Evolutionary conservation across 2,797 vertebrate species (phyloP).

Genomic region (Esox lucius): DNA sequence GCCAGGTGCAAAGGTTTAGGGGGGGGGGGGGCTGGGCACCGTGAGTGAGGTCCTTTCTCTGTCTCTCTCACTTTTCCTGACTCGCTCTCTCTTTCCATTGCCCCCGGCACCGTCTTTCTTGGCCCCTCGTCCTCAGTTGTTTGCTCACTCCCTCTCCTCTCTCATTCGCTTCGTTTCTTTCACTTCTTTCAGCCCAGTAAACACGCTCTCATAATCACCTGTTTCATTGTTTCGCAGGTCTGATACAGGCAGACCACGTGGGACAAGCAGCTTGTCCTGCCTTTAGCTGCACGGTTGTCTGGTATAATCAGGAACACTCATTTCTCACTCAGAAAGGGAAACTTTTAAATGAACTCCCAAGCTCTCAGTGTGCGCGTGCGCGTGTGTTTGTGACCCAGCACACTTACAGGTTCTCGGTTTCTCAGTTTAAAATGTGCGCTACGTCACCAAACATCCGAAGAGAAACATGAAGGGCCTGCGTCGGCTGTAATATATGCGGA

Average conservation of each 20-base stretch:
- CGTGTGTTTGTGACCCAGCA: neutral
- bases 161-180: neutral
- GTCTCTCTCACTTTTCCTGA: neutral
- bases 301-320: neutral
- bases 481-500: neutral
- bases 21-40: conserved; percentile 46
- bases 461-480: neutral
- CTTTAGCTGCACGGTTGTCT: conserved; percentile 7
- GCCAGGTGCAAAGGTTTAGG: conserved; percentile 75
- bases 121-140: conserved; percentile 1
- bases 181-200: conserved; percentile 24
- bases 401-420: too few relatives aligned
- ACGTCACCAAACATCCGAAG: neutral
- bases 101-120: neutral
- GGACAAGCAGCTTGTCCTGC: conserved; percentile 36
- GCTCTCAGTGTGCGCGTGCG: neutral
- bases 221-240: conserved; percentile 42
- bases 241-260: conserved; percentile 24
- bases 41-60: conserved; percentile 2
- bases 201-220: conserved; percentile 34
- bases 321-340: neutral
- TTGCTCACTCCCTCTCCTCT: neutral
- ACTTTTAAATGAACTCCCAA: neutral
- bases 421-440: too few relatives aligned
- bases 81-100: conserved; percentile 3